Conservation (phyloP, 2,113 vertebrate genomes). For the Pangasianodon hypophthalmus region DNA sequence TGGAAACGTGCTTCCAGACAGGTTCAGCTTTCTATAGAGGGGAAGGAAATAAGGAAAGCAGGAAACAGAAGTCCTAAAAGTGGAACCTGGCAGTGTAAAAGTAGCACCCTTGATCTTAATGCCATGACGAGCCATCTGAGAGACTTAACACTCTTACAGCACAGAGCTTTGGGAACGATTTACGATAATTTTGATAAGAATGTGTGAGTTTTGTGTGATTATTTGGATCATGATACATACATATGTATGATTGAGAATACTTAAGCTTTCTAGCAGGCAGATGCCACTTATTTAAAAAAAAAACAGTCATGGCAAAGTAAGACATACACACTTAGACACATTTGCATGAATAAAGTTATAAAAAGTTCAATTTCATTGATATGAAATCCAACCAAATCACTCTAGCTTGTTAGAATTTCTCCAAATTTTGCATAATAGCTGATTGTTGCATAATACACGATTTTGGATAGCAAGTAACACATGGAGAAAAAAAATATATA, state of each 20-base stretch:
- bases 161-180: background rate
- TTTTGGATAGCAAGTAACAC: too few relatives aligned
- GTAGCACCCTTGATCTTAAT: background rate
- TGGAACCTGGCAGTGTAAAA: background rate
- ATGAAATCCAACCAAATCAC: background rate
- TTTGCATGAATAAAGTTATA: background rate
- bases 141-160: background rate
- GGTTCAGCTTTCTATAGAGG: background rate
- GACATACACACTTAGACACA: background rate
- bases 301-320: background rate
- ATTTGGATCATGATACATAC: background rate
- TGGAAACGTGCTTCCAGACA: constrained; percentile 24
- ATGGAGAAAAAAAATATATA: too few relatives aligned
- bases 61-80: background rate
- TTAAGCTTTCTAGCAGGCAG: background rate
- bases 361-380: background rate
- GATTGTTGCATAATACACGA: too few relatives aligned
- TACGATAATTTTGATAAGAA: background rate
- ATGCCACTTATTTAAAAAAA: background rate
- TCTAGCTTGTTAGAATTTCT: background rate
- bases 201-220: background rate
- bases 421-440: too few relatives aligned
- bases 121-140: background rate
- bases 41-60: background rate
- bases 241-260: background rate